Conservation (phyloP, 2,888 invertebrate genomes). For the Adineta ricciae region DNA sequence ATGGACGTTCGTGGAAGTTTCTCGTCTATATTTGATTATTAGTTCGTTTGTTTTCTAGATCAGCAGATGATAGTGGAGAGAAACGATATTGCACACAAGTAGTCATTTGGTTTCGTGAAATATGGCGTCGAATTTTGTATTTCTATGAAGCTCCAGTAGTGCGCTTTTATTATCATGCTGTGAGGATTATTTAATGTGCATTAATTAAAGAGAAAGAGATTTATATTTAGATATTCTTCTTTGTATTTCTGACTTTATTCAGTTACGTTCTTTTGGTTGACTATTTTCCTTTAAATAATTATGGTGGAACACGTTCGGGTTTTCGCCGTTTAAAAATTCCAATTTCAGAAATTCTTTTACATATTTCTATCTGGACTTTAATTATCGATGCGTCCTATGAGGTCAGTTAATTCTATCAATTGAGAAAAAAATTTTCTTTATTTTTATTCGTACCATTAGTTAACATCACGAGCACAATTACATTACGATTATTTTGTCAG, state of each 20-base stretch:
- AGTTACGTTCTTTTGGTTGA: not conserved
- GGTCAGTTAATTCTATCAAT: not conserved
- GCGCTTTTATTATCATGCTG: not conserved
- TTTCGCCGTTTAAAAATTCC: not conserved
- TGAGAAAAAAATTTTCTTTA: not conserved
- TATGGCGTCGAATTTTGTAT: not conserved
- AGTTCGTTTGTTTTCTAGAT: too few species aligned
- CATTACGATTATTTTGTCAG: too few species aligned
- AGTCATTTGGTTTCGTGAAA: too few species aligned
- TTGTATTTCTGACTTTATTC: not conserved
- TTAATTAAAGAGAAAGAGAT: too few species aligned
- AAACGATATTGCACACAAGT: too few species aligned
- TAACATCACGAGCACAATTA: not conserved
- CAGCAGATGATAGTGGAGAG: too few species aligned
- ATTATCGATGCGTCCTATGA: not conserved
- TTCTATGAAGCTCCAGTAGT: not conserved
- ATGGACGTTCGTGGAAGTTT: too few species aligned
- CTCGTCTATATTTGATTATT: too few species aligned
- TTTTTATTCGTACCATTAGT: not conserved
- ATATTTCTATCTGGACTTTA: not conserved
- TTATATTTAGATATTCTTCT: conserved; percentile 7
- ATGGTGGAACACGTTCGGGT: not conserved
- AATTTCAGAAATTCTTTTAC: not conserved
- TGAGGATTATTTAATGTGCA: not conserved
- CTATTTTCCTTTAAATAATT: not conserved